A percentile compares a stretch with the other conserved stretches of the same genome.
Evolutionary conservation across 2,888 invertebrate genomes (phyloP).

Genomic region (Sesamia inferens): DNA sequence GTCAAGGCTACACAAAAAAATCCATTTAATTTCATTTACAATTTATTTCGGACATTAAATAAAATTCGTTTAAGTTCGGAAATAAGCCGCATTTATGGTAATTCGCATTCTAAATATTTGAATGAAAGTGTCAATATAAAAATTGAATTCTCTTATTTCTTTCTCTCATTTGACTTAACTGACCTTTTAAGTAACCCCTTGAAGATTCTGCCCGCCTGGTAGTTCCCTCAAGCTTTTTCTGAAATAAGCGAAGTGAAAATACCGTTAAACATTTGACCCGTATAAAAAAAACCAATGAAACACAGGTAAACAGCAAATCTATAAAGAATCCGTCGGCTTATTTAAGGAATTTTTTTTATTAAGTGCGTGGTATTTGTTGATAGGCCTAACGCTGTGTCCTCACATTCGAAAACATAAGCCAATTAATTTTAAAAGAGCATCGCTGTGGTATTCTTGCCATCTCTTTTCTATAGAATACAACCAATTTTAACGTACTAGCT

Average conservation of each 20-base stretch:
- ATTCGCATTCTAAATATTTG: slow-evolving; percentile 30
- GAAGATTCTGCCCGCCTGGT: slow-evolving; percentile 31
- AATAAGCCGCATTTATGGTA: slow-evolving; percentile 30
- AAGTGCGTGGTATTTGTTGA: background rate
- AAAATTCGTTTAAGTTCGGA: slow-evolving; percentile 23
- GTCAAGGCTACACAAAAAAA: background rate
- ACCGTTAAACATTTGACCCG: background rate
- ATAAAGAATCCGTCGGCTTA: background rate
- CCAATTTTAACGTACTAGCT: background rate
- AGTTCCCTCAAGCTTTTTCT: slow-evolving; percentile 7
- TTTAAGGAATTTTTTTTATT: background rate
- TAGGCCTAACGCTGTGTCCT: background rate
- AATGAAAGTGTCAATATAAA: slow-evolving; percentile 26
- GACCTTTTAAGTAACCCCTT: slow-evolving; percentile 19
- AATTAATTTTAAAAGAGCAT: background rate
- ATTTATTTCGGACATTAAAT: slow-evolving; percentile 20
- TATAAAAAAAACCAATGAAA: background rate
- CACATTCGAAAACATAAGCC: background rate
- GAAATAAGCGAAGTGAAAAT: background rate
- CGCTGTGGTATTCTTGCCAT: too few species aligned
- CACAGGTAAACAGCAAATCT: background rate
- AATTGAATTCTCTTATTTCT: slow-evolving; percentile 11
- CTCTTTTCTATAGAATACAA: background rate
- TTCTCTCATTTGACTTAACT: background rate
- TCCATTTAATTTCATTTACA: slow-evolving; percentile 19